These are phyloP conservation scores for Lucinisca nassula DNA, from an alignment of 2,888 invertebrate species.

Conservation along the genomic window DNA sequence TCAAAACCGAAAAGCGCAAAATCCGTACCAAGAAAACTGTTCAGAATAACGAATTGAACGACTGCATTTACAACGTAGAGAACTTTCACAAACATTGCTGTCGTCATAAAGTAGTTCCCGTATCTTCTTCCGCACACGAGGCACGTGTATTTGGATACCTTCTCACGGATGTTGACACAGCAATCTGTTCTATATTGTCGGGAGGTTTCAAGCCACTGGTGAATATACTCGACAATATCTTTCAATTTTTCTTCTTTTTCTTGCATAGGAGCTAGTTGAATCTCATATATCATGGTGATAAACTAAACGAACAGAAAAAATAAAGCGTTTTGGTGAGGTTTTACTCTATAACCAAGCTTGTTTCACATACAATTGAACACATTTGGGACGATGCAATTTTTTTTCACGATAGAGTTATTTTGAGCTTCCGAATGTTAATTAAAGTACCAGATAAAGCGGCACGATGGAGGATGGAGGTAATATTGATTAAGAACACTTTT, in stretches of 20 bases:
- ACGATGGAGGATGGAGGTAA: too few species aligned
- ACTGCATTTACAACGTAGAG: constrained; percentile 84
- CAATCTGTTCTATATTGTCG: constrained; percentile 77
- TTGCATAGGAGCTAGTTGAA: constrained; percentile 73
- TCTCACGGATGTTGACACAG: constrained; percentile 73
- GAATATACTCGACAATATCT: constrained; percentile 79
- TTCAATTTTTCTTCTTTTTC: constrained; percentile 77
- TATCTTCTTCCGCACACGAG: constrained; percentile 81
- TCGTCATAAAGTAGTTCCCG: constrained; percentile 83
- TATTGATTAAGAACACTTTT: too few species aligned
- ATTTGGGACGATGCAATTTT: too few species aligned
- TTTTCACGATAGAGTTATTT: too few species aligned
- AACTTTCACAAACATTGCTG: constrained; percentile 82
- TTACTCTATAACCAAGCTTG: too few species aligned
- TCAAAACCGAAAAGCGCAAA: constrained; percentile 83
- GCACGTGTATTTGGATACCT: constrained; percentile 78
- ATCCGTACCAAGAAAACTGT: constrained; percentile 81
- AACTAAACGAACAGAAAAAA: too few species aligned
- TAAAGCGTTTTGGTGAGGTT: too few species aligned
- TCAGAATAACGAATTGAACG: constrained; percentile 84
- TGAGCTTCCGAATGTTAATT: too few species aligned
- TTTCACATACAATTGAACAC: too few species aligned
- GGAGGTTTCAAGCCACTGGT: constrained; percentile 77
- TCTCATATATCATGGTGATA: constrained; percentile 67
- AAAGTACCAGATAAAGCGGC: too few species aligned